These are phyloP conservation scores for Struthio camelus DNA, from an alignment of 2,113 vertebrate genomes.

Conservation along the genomic window DNA sequence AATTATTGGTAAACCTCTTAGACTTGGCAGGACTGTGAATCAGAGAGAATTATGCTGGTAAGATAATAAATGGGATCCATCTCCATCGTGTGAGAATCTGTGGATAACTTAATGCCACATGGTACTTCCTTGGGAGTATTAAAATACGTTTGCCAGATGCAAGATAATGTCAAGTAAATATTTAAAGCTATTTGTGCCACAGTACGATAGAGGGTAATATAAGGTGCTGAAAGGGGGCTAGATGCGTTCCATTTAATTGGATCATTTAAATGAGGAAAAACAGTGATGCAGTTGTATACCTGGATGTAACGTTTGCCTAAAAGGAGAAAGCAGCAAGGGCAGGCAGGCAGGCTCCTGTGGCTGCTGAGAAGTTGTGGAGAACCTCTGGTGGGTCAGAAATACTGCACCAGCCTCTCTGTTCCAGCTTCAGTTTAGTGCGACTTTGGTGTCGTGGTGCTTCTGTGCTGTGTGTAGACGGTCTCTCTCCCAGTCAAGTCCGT, in stretches of 20 bases:
- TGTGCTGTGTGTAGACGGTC: neutral
- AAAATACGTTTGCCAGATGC: neutral
- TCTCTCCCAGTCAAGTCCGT: neutral
- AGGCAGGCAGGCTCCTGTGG: neutral
- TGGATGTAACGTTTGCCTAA: neutral
- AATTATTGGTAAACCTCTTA: neutral
- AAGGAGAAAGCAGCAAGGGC: neutral
- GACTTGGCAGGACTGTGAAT: neutral
- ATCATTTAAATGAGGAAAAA: neutral
- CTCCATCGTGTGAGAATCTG: neutral
- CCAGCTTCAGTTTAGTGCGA: neutral
- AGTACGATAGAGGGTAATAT: neutral
- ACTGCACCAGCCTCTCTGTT: fast-evolving
- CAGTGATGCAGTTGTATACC: neutral
- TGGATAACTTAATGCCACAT: neutral
- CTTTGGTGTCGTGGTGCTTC: neutral
- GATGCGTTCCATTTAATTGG: neutral
- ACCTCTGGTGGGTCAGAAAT: neutral
- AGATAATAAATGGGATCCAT: neutral
- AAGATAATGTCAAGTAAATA: conserved; percentile 38
- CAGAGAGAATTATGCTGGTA: neutral
- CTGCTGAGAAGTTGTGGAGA: neutral
- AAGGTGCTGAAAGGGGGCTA: neutral
- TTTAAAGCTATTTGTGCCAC: neutral
- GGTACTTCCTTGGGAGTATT: neutral